Base-by-base conservation (phyloP, 2,113 vertebrate species). In the Paradisaea rubra region DNA sequence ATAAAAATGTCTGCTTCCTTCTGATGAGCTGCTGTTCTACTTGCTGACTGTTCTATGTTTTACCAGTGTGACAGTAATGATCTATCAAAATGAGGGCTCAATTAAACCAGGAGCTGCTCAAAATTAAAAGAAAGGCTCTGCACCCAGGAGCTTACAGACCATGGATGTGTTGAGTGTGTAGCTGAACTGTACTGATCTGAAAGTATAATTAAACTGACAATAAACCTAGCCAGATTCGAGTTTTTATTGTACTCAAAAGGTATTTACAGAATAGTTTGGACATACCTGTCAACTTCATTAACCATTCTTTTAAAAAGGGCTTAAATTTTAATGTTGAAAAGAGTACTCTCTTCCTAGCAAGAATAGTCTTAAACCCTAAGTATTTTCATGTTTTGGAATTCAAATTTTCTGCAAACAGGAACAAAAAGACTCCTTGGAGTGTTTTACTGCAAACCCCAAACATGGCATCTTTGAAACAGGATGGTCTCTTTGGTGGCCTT, bases 171-270 rank as follows among this genome's bases (percentile, higher is more conserved):
- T 68, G 50, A 93, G 49, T 52, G 39, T 2, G 0, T 24, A 87
- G 77, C 78, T 94, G 85, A 92, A 71, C 78, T 76, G 31, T 50
- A 47, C 60, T 80, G 57, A 81, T 72, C 44, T 49, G 33, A 45
- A 93, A 87, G 35, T 91, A 65, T 87, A 92, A 89, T 84, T 92
- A 89, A 96, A 79, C n/a, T 92, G 78, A 91, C 79, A 76, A 81
- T 52, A 87, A 91, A 89, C 19, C 23, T 39, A 73, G 30, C n/a
- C 79, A 59, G 57, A 80, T 54, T 69, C 18, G 4, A 49, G 35
- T 7, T 71, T 87, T 71, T 89, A 59, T 79, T 89, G 90, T 72
- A 80, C 70, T 93, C 31, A 69, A 44, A 86, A 81, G 17, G 30
- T 53, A 73, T 91, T 88, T 93, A 39, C 71, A 70, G 59, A 93